Percentiles rank a stretch among this genome's conserved stretches.
These are phyloP conservation scores for Pseudochromis fuscus DNA, from an alignment of 2,797 vertebrate genomes.

Conservation along the genomic window DNA sequence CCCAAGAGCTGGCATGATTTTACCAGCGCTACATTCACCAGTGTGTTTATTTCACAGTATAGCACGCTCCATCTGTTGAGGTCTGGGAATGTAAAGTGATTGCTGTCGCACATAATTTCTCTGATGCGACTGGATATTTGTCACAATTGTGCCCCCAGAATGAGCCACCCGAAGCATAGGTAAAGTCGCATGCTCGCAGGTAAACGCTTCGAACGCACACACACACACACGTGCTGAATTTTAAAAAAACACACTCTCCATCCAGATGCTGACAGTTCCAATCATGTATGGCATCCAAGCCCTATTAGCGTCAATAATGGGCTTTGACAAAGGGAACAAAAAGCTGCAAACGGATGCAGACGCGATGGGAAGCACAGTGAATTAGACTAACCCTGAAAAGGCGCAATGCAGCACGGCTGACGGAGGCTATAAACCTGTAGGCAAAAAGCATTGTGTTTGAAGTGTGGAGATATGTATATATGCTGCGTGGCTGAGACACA, in stretches of 20 bases:
- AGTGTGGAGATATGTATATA: conserved; percentile 33
- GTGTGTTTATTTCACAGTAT: conserved; percentile 67
- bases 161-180: conserved; percentile 59
- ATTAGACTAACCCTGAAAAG: conserved; percentile 59
- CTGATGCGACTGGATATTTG: conserved; percentile 70
- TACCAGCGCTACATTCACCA: conserved; percentile 44
- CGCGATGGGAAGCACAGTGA: conserved; percentile 50
- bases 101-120: conserved; percentile 80
- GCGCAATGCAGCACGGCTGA: conserved; percentile 40
- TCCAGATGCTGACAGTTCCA: conserved; percentile 70
- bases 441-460: conserved; percentile 33
- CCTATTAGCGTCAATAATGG: conserved; percentile 68
- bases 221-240: conserved; percentile 43
- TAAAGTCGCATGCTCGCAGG: conserved; percentile 64
- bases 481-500: conserved; percentile 35
- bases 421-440: conserved; percentile 36
- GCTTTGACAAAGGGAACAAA: conserved; percentile 66
- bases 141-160: conserved; percentile 37
- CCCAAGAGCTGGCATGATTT: conserved; percentile 34
- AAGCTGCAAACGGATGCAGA: conserved; percentile 65
- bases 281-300: conserved; percentile 69
- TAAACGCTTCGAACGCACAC: no score
- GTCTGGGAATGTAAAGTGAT: conserved; percentile 81
- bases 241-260: conserved; percentile 27
- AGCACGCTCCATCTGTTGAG: conserved; percentile 78